phyloP scores from a whole-genome alignment of 2,113 vertebrate genomes.

The Phyllopteryx taeniolatus region DNA sequence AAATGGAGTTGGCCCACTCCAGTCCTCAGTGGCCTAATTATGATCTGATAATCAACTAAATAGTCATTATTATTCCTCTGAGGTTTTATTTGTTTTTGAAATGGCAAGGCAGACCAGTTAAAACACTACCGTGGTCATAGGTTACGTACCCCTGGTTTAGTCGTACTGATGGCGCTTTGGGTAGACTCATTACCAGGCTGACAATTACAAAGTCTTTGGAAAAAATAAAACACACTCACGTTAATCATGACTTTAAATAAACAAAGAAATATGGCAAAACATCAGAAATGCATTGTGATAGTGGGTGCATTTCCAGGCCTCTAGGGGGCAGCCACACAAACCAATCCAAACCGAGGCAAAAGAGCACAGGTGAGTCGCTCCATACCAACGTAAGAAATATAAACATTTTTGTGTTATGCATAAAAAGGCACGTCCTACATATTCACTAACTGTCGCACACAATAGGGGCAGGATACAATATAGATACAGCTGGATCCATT shows the following conservation, averaged over 20 bases:
- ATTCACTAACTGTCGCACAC: slow-evolving; percentile 46
- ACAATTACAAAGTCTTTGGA: slow-evolving; percentile 34
- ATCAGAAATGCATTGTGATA: neutral
- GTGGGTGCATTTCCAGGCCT: neutral
- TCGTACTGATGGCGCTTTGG: slow-evolving; percentile 3
- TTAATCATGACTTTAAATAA: neutral
- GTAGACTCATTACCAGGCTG: slow-evolving; percentile 42
- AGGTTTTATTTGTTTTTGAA: neutral
- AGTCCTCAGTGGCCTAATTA: neutral
- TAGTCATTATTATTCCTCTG: neutral
- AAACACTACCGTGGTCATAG: neutral
- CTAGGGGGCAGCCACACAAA: slow-evolving; percentile 13
- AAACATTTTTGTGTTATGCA: slow-evolving; percentile 59
- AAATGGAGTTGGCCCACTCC: neutral
- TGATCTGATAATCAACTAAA: neutral
- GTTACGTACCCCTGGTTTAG: neutral
- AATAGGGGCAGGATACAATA: neutral
- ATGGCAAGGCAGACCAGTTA: neutral
- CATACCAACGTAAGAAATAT: slow-evolving; percentile 65
- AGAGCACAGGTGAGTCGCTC: slow-evolving; percentile 67
- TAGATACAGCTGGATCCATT: neutral
- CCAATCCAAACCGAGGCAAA: slow-evolving; percentile 42
- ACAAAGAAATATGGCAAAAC: slow-evolving; percentile 23
- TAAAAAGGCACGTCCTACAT: slow-evolving; percentile 78
- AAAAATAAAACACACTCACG: neutral